phyloP scores from a whole-genome alignment of 1,140 invertebrate species.

The Drosophila jambulina region DNA sequence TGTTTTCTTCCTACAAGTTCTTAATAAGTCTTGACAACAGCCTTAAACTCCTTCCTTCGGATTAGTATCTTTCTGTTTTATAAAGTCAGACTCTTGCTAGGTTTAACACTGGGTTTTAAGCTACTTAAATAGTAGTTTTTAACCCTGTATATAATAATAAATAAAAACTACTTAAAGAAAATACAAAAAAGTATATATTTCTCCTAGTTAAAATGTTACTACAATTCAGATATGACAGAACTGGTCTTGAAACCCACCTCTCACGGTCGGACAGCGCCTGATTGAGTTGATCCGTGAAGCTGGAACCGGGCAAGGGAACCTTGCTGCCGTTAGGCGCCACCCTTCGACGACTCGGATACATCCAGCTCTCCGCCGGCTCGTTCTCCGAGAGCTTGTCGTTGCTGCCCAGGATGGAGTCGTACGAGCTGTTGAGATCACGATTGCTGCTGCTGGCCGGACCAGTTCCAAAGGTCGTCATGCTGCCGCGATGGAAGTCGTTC shows the following conservation, averaged over 20 bases:
- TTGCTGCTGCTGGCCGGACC: conserved; percentile 65
- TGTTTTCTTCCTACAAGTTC: not conserved
- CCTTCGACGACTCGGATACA: conserved; percentile 83
- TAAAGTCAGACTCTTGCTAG: too few relatives aligned
- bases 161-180: not conserved
- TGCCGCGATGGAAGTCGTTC: conserved; percentile 81
- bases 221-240: not conserved
- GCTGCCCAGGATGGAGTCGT: conserved; percentile 84
- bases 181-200: not conserved
- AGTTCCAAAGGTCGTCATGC: conserved; percentile 79
- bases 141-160: not conserved
- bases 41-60: not conserved
- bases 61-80: not conserved
- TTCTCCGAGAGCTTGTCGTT: conserved; percentile 84
- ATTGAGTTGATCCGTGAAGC: conserved; percentile 93
- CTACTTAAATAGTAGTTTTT: not conserved
- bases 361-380: conserved; percentile 83
- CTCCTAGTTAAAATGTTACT: not conserved
- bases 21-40: not conserved
- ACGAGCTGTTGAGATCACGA: conserved; percentile 84
- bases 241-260: conserved; percentile 85
- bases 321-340: conserved; percentile 83
- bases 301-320: conserved; percentile 86
- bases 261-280: conserved; percentile 92
- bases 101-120: too few relatives aligned